Base-by-base conservation (phyloP, 2,797 vertebrate species). In the Myiotriccus ornatus region DNA sequence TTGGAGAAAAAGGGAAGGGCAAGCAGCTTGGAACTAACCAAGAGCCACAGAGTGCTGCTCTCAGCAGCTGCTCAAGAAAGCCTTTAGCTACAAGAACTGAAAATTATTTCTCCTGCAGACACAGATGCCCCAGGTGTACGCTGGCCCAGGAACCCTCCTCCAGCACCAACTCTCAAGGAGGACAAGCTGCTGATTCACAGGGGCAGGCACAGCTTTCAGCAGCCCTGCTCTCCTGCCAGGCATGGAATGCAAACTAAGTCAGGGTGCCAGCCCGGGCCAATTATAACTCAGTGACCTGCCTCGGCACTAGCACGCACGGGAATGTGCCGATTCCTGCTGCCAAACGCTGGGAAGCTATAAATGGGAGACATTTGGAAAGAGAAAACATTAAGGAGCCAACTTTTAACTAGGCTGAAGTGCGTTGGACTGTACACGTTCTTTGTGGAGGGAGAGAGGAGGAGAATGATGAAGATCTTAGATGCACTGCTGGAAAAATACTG, bases 281-380 rank as follows among this genome's bases (percentile, higher is more conserved):
- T 35, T 88, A 60, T 21, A 24, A 77, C 78, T 85, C 74, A 79
- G 90, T 83, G 95, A 86, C 64, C 92, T 92, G 92, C 84, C 92
- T 77, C 53, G 69, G 82, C 83, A 3, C 41, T 37, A 73, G 82
- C 67, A n/a, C 1, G 7, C 67, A 74, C 16, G 8, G 88, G 87
- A 96, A 96, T 8, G 80, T 2, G 1, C 70, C 22, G 46, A 76
- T 67, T 79, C 60, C 68, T 0, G 39, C 93, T 95, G 96, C 95
- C 96, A 96, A 59, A 37, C 8, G 79, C 87, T 96, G 89, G 87
- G 86, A 76, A 65, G 44, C 96, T 94, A 82, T 93, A 96, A 96
- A 97, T 96, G 96, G 95, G 95, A 96, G 91, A 63, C 65, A 28
- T 67, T 86, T 90, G 89, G 95, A 95, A 41, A 90, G 65, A 52